Percentiles rank a stretch among this genome's conserved stretches.
Conservation (phyloP, 2,113 vertebrate species). For the Prinia subflava region DNA sequence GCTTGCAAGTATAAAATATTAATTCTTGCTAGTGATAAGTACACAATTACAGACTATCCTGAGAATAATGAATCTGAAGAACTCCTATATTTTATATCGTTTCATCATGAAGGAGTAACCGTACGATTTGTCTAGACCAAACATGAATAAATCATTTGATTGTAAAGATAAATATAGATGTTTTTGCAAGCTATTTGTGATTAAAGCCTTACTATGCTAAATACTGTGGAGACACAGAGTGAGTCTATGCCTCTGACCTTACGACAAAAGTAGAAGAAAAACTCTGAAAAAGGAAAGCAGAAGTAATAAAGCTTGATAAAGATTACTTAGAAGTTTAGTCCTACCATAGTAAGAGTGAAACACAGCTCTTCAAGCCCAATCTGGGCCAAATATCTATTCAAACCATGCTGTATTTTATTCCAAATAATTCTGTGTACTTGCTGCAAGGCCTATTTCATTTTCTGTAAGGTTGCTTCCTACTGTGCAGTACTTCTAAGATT, state of each 20-base stretch:
- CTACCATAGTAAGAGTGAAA: not conserved
- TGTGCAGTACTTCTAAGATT: not conserved
- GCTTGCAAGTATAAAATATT: not conserved
- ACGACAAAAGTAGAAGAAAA: not conserved
- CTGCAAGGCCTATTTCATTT: not conserved
- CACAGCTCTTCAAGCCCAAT: not conserved
- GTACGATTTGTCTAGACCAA: not conserved
- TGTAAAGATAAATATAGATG: not conserved
- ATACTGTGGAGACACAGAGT: not conserved
- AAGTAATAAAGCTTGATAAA: not conserved
- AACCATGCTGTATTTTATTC: not conserved
- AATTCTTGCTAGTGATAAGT: not conserved
- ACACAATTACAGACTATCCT: not conserved
- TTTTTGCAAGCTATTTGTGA: not conserved
- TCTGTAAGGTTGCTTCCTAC: not conserved
- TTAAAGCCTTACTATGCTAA: not conserved
- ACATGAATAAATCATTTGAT: not conserved
- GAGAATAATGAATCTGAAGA: constrained; percentile 1
- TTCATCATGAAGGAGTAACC: not conserved
- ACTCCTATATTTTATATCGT: not conserved
- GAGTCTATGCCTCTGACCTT: not conserved
- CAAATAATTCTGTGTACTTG: not conserved
- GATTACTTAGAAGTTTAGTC: not conserved
- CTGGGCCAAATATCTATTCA: not conserved
- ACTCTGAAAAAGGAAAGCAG: not conserved